phyloP scores from a whole-genome alignment of 1,140 invertebrate species.

The Temnothorax curvispinosus region DNA sequence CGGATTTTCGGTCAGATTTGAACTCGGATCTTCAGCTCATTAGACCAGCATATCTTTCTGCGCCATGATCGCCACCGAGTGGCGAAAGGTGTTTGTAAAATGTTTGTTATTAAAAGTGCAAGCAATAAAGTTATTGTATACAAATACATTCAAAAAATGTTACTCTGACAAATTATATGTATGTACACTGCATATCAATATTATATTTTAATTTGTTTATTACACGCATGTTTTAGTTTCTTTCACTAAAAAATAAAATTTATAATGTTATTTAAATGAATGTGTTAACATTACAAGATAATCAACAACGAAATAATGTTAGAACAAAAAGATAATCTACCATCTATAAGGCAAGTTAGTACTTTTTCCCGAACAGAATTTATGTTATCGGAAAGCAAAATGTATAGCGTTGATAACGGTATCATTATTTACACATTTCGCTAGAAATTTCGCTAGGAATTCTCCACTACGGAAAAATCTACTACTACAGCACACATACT shows the following conservation, averaged over 20 bases:
- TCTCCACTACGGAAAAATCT: neutral
- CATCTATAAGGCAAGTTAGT: neutral
- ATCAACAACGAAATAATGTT: neutral
- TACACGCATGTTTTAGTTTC: neutral
- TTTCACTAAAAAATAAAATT: neutral
- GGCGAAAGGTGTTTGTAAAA: neutral
- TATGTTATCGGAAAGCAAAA: slow-evolving; percentile 11
- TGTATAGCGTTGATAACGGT: slow-evolving; percentile 28
- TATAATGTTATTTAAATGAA: neutral
- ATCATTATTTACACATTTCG: slow-evolving; percentile 44
- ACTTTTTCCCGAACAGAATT: slow-evolving; percentile 15
- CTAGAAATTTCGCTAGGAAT: slow-evolving; percentile 14
- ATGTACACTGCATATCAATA: neutral
- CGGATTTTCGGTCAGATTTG: no score
- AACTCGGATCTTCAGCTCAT: no score
- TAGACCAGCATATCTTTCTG: no score
- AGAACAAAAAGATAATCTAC: neutral
- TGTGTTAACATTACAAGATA: neutral
- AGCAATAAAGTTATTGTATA: neutral
- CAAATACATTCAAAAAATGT: neutral
- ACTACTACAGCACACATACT: neutral
- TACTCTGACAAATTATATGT: neutral
- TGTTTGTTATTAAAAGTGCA: neutral
- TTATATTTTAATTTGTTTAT: neutral
- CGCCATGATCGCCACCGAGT: no score